Base-by-base conservation (phyloP, 1,140 invertebrate genomes). In the Ceratina calcarata region DNA sequence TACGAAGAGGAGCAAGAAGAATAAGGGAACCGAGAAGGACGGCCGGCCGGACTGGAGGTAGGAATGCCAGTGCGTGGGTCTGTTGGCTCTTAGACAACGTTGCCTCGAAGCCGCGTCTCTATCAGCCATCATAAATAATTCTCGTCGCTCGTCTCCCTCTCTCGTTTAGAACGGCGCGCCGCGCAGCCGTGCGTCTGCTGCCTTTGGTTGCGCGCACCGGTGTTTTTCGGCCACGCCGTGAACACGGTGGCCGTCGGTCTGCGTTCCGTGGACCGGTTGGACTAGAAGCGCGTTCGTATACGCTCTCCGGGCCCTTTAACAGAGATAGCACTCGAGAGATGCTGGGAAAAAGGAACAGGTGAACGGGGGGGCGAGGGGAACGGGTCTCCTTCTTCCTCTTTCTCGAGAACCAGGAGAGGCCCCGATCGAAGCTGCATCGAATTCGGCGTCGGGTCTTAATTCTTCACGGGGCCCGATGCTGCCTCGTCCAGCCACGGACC, bases 51-150 rank as follows among this genome's bases (percentile, higher is more conserved):
- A 80, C 65, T 60, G 82, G 72, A 78, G 77, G 84, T 77, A 90
- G 91, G 90, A 91, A 92, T 91, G 88, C 88, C 83, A 83, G 86
- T 92, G 91, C 90, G 90, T 92, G 89, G 89, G 91, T 89, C 90
- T 88, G 76, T 89, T 90, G 89, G 86, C 88, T 91, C 89, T 91
- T 91, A 92, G 91, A 91, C 91, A 91, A 92, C 91, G 89, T 88
- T 89, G 88, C 82, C 88, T 89, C 87, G 84, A 80, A 87, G 87
- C 89, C 91, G 92, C 91, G 90, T 93, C 92, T 93, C 91, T 93
- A 93, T 93, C 92, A 92, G 90, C 89, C 89, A 92, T 90, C 91
- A 92, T 92, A 93, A 93, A 93, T 93, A 93, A 93, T 92, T 92
- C 91, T 87, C 77, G 51, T 76, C 74, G 71, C 81, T 81, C 20